Percentiles rank a stretch among this genome's conserved stretches.
Evolutionary conservation across 2,888 invertebrate species (phyloP).

Genomic region (Miltochrista miniata): DNA sequence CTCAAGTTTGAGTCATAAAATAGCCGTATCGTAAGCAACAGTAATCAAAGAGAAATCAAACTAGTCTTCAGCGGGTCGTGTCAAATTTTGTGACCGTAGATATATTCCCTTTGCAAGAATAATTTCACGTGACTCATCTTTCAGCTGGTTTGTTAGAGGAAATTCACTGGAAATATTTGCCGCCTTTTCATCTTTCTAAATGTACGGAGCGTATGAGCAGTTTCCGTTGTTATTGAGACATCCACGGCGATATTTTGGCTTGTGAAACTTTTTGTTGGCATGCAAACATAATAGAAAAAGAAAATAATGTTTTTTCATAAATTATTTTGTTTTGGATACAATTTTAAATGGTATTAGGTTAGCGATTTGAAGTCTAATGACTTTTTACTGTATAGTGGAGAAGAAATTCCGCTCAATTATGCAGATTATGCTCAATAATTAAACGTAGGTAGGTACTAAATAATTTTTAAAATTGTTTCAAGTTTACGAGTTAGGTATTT

Average conservation of each 20-base stretch:
- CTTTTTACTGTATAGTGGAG: too few species aligned
- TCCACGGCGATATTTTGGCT: conserved; percentile 18
- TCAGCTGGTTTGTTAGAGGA: conserved; percentile 50
- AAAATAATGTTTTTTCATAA: neutral
- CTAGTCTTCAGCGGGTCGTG: neutral
- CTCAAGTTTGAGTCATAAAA: too few species aligned
- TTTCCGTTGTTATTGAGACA: conserved; percentile 36
- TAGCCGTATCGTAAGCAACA: neutral
- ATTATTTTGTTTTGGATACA: neutral
- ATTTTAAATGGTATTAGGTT: too few species aligned
- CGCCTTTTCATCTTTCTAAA: conserved; percentile 49
- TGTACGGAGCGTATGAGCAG: conserved; percentile 37
- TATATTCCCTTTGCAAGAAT: conserved; percentile 32
- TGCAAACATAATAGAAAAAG: too few species aligned
- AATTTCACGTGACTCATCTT: conserved; percentile 57
- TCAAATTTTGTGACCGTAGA: conserved; percentile 14
- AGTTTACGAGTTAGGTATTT: too few species aligned
- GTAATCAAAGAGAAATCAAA: conserved; percentile 10
- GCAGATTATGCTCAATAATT: too few species aligned
- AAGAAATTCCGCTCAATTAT: too few species aligned
- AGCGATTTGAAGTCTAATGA: too few species aligned
- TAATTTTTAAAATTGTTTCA: too few species aligned
- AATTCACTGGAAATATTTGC: conserved; percentile 57
- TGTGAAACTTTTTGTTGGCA: conserved; percentile 5
- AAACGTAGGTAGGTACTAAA: too few species aligned